Conservation (phyloP, 2,797 vertebrate species). For the Nothura maculosa region DNA sequence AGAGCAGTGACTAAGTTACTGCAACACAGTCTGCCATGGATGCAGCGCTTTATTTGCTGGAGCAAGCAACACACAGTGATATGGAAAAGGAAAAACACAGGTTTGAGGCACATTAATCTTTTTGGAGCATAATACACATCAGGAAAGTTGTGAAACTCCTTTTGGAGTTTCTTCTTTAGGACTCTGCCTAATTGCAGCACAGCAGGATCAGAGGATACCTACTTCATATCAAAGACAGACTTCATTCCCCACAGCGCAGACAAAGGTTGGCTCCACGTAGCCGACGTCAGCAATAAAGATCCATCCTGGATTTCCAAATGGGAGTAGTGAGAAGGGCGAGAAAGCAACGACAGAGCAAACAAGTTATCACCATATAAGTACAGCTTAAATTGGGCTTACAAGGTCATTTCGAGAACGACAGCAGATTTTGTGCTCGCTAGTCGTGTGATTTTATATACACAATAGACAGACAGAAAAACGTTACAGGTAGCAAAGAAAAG, state of each 20-base stretch:
- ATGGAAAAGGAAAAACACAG: accelerated
- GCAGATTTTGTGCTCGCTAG: background rate
- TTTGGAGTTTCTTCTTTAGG: background rate
- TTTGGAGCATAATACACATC: background rate
- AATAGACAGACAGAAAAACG: background rate
- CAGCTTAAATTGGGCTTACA: background rate
- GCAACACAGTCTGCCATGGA: background rate
- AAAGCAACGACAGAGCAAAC: background rate
- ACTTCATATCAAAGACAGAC: slow-evolving; percentile 99
- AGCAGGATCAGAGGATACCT: slow-evolving; percentile 72
- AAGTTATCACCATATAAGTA: background rate
- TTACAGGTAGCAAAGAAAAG: background rate
- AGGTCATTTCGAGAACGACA: background rate
- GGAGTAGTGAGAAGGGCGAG: background rate
- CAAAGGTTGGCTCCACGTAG: slow-evolving; percentile 97
- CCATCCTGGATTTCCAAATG: slow-evolving; percentile 87
- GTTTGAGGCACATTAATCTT: background rate
- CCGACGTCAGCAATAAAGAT: slow-evolving; percentile 95
- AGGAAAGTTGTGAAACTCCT: background rate
- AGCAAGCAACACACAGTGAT: background rate
- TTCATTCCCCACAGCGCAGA: slow-evolving; percentile 99
- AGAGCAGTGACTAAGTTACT: background rate
- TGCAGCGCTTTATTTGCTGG: background rate
- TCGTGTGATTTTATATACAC: background rate
- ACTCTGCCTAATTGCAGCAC: background rate